These are phyloP conservation scores for Eudyptes chrysolophus DNA, from an alignment of 2,113 vertebrate species.

Conservation along the genomic window DNA sequence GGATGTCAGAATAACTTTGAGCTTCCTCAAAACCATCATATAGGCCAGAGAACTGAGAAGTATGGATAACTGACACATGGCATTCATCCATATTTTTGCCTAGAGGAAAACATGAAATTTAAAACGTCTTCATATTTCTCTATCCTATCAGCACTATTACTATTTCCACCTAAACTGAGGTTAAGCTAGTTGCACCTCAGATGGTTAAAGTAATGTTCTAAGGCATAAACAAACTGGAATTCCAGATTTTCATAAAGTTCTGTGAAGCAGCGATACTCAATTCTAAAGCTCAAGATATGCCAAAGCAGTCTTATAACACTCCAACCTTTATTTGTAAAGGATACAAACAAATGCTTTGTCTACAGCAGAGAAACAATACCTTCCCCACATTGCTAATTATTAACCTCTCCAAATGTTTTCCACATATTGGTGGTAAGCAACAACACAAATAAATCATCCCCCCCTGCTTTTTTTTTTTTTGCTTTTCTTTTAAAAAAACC, in stretches of 20 bases:
- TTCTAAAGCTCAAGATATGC: neutral
- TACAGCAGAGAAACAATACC: neutral
- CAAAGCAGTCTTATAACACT: neutral
- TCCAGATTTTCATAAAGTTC: neutral
- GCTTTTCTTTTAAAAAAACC: neutral
- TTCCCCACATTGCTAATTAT: neutral
- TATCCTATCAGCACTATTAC: neutral
- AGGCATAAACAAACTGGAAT: neutral
- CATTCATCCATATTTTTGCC: neutral
- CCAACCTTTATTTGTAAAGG: neutral
- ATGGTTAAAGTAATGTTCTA: neutral
- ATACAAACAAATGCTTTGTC: neutral
- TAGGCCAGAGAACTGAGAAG: neutral
- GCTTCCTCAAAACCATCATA: neutral
- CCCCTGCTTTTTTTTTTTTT: neutral
- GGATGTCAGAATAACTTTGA: neutral
- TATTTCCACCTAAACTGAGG: neutral
- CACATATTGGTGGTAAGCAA: neutral
- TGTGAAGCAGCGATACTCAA: neutral
- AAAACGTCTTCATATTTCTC: neutral
- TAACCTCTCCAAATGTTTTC: neutral
- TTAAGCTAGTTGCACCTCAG: neutral
- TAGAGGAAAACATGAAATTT: neutral
- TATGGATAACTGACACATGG: neutral
- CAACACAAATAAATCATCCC: neutral